A percentile compares a stretch with the other conserved stretches of the same genome.
These are phyloP conservation scores for Caenorhabditis uteleia DNA, from an alignment of 2,888 invertebrate species.

Conservation along the genomic window DNA sequence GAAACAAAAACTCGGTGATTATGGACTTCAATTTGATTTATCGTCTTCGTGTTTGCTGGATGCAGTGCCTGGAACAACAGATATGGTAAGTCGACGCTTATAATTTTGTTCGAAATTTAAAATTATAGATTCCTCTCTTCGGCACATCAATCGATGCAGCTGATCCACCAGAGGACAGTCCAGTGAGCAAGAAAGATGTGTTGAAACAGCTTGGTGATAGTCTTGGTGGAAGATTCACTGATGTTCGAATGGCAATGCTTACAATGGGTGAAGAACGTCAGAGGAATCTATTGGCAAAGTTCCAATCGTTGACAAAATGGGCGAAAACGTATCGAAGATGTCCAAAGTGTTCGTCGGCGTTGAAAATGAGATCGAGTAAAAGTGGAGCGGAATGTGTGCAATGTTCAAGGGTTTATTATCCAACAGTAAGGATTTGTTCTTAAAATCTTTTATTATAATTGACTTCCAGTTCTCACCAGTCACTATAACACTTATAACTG, in stretches of 20 bases:
- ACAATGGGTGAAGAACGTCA: constrained; percentile 58
- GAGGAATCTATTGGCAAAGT: constrained; percentile 62
- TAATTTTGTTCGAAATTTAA: neutral
- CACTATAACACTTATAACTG: constrained; percentile 72
- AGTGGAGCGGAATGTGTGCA: constrained; percentile 57
- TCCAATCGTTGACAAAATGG: constrained; percentile 72
- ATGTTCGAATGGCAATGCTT: constrained; percentile 60
- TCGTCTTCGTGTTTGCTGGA: constrained; percentile 59
- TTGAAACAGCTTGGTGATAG: constrained; percentile 43
- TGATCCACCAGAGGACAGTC: constrained; percentile 45
- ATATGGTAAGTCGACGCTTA: constrained; percentile 11
- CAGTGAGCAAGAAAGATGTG: constrained; percentile 40
- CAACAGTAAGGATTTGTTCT: constrained; percentile 48
- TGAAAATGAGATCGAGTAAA: constrained; percentile 64
- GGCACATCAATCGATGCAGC: constrained; percentile 44
- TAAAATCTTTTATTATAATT: neutral
- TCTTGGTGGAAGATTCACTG: constrained; percentile 40
- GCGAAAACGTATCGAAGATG: constrained; percentile 71
- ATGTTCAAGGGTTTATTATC: constrained; percentile 61
- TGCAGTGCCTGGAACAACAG: constrained; percentile 23
- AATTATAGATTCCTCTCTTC: constrained; percentile 45
- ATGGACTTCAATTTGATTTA: constrained; percentile 55
- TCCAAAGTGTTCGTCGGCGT: constrained; percentile 71
- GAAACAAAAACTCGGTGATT: constrained; percentile 48
- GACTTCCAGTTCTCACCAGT: constrained; percentile 70